Conservation (phyloP, 2,888 invertebrate species). For the Drosophila kanekoi region DNA sequence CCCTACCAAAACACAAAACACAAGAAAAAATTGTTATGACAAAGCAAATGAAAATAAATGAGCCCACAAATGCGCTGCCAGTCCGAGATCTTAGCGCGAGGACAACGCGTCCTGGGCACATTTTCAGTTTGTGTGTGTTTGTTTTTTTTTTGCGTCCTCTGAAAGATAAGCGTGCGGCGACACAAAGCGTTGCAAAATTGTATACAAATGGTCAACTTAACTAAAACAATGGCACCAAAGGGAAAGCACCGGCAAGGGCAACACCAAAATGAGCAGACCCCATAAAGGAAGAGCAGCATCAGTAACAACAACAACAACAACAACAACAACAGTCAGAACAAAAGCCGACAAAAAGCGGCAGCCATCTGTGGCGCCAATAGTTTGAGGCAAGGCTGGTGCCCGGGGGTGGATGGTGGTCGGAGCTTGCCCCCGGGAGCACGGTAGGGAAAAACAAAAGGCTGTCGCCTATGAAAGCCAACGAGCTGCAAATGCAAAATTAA, state of each 20-base stretch:
- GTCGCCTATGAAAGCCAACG: conserved; percentile 63
- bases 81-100: conserved; percentile 30
- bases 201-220: conserved; percentile 82
- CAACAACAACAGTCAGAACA: conserved; percentile 29
- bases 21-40: conserved; percentile 71
- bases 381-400: conserved; percentile 3
- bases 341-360: conserved; percentile 34
- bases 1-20: conserved; percentile 25
- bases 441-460: conserved; percentile 29
- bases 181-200: conserved; percentile 66
- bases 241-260: conserved; percentile 26
- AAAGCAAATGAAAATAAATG: conserved; percentile 79
- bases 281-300: conserved; percentile 55
- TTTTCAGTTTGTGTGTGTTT: conserved; percentile 8
- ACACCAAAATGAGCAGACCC: conserved; percentile 60
- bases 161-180: conserved; percentile 69
- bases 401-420: conserved; percentile 16
- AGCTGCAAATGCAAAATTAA: conserved; percentile 80
- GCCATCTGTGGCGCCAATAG: conserved; percentile 49
- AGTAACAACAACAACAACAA: conserved; percentile 23
- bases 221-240: conserved; percentile 69
- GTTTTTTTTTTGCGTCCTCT: neutral
- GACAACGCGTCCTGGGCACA: conserved; percentile 46
- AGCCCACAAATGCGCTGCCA: conserved; percentile 72
- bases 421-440: conserved; percentile 24